phyloP scores from a whole-genome alignment of 2,888 invertebrate species.

The Agriotes lineatus region DNA sequence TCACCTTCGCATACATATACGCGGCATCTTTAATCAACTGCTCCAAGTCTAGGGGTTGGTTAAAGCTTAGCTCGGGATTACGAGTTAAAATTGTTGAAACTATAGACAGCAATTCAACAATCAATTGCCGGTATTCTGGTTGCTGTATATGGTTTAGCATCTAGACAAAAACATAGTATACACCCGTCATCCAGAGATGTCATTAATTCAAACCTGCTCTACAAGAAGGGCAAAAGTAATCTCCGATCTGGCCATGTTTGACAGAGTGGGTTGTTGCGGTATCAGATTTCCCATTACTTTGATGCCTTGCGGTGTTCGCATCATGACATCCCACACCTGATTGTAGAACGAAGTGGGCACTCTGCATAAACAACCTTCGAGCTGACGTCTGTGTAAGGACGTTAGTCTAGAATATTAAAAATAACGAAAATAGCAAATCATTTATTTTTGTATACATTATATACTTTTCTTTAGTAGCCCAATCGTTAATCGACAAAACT shows the following conservation, averaged over 20 bases:
- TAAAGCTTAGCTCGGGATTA: slow-evolving; percentile 94
- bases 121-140: slow-evolving; percentile 77
- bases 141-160: slow-evolving; percentile 75
- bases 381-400: slow-evolving; percentile 86
- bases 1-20: slow-evolving; percentile 86
- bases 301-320: slow-evolving; percentile 90
- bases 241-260: slow-evolving; percentile 97
- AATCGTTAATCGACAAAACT: slow-evolving; percentile 87
- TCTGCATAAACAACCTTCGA: slow-evolving; percentile 96
- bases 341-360: slow-evolving; percentile 96
- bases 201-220: slow-evolving; percentile 78
- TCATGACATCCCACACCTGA: slow-evolving; percentile 95
- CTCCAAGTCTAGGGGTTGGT: slow-evolving; percentile 85
- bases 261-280: slow-evolving; percentile 93
- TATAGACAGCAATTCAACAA: slow-evolving; percentile 85
- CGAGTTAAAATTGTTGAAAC: slow-evolving; percentile 93
- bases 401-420: slow-evolving; percentile 75
- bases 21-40: slow-evolving; percentile 87
- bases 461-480: slow-evolving; percentile 81
- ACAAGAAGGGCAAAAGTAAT: slow-evolving; percentile 94
- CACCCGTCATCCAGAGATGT: no score
- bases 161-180: slow-evolving; percentile 59
- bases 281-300: slow-evolving; percentile 87
- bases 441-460: no score
- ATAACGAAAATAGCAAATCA: no score